These are phyloP conservation scores for Chelonoidis abingdonii DNA, from an alignment of 2,113 vertebrate genomes.

Conservation along the genomic window DNA sequence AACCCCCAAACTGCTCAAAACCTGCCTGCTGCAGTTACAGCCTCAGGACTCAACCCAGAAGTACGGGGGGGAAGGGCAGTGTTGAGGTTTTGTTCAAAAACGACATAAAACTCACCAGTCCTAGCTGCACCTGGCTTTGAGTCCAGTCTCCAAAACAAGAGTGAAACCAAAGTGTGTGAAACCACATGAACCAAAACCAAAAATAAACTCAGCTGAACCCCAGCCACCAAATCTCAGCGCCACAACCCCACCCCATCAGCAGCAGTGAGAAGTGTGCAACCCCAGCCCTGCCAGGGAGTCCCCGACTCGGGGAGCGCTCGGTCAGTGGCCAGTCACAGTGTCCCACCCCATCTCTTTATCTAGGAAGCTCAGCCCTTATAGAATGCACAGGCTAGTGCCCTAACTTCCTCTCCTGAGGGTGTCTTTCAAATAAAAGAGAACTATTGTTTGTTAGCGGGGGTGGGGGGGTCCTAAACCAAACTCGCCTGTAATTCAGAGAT, in stretches of 20 bases:
- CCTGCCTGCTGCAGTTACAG: background rate
- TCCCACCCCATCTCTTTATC: background rate
- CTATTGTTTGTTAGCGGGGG: background rate
- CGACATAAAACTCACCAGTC: background rate
- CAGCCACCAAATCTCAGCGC: background rate
- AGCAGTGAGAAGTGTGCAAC: background rate
- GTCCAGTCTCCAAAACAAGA: background rate
- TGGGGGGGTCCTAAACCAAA: background rate
- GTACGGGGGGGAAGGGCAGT: accelerated
- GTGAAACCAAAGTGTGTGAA: background rate
- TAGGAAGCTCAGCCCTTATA: background rate
- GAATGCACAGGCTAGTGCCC: background rate
- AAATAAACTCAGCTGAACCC: background rate
- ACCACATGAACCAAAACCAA: background rate
- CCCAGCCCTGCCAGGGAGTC: too few relatives aligned
- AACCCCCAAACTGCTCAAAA: background rate
- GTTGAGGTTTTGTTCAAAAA: background rate
- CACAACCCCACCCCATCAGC: background rate
- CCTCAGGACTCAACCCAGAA: background rate
- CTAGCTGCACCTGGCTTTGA: background rate
- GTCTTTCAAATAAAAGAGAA: background rate
- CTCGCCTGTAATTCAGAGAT: background rate
- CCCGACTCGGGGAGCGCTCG: too few relatives aligned
- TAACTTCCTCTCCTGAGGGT: background rate
- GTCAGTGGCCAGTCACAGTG: background rate